Base-by-base conservation (phyloP, 64 coral and sea anemone species). In the Actinia tenebrosa region DNA sequence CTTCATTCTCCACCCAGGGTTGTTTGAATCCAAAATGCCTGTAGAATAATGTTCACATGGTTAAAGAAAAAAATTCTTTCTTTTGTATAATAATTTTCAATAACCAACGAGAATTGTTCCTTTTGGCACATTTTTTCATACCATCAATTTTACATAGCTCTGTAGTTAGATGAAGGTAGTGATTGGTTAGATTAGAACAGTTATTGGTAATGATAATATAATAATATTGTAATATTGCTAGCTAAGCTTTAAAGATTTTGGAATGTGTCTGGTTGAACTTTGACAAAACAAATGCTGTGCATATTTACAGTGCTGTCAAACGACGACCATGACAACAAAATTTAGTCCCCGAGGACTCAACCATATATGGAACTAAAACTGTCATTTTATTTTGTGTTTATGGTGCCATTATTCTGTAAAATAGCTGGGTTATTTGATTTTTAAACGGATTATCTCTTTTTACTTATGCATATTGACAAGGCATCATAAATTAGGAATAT, bases 21-120 rank as follows among this genome's bases (percentile, higher is more conserved):
- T 75, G 26, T 75, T 8, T 27, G n/a, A 75, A 75, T 75, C 47
- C 47, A 50, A 50, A 50, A 50, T 50, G 26, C 10, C 20, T 8
- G 11, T 7, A 81, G 78, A 14, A 37, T 23, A 50, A 81, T 52
- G 50, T 81, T 81, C 44, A 81, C 46, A 81, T 16, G 9, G 25
- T 75, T 75, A 42, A 75, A 26, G 46, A 50, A 81, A 81, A 50
- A 53, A 45, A 53, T 81, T 53, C 79, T 81, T 81, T 53, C 45
- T 81, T 37, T 53, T 81, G 79, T 81, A 81, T 22, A 43, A 81
- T 81, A 81, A 81, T 81, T 79, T 81, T 81, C 79, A 81, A 81
- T 81, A 81, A 53, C 79, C 79, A 81, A 50, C 45, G 23, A 20
- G 23, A 69, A 23, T 23, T n/a, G 18, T 69, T 69, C 26, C 42